Evolutionary conservation across 1,140 invertebrate species (phyloP).

Genomic region (Drosophila busckii): DNA sequence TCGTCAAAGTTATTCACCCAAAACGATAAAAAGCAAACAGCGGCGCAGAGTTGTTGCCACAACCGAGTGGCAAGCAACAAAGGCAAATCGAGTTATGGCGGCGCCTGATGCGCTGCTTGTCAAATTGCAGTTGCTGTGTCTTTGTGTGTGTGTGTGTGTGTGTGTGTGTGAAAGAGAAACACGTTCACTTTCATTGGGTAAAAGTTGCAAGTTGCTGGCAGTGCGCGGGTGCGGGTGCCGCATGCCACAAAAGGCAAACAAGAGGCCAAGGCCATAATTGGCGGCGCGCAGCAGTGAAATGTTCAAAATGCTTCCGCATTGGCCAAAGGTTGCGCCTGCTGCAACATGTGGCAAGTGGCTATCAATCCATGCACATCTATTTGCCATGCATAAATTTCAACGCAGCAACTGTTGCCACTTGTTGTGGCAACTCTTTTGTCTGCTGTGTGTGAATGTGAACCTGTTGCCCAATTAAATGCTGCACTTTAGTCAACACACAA

Average conservation of each 20-base stretch:
- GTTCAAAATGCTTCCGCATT: slow-evolving; percentile 5
- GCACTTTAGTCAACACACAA: no score
- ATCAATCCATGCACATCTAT: no score
- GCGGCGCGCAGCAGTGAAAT: background rate
- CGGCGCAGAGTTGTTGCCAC: background rate
- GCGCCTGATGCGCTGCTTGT: background rate
- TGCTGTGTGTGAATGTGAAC: no score
- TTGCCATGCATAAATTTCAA: no score
- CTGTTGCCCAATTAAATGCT: no score
- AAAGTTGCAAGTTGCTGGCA: slow-evolving; percentile 43
- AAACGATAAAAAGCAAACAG: slow-evolving; percentile 24
- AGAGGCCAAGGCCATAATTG: slow-evolving; percentile 26
- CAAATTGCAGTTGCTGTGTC: slow-evolving; percentile 1
- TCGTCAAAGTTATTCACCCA: slow-evolving; percentile 73
- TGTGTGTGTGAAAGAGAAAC: slow-evolving; percentile 39
- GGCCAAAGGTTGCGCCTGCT: slow-evolving; percentile 9
- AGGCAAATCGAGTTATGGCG: slow-evolving; percentile 1
- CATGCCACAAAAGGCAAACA: slow-evolving; percentile 2
- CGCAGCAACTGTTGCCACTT: no score
- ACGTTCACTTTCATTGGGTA: slow-evolving; percentile 71
- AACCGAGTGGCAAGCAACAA: background rate
- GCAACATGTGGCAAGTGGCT: no score
- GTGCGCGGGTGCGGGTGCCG: slow-evolving; percentile 18
- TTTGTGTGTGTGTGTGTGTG: background rate
- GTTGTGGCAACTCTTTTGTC: no score